These are phyloP conservation scores for Meloidogyne floridensis DNA, from an alignment of 1,140 invertebrate species.

Conservation along the genomic window DNA sequence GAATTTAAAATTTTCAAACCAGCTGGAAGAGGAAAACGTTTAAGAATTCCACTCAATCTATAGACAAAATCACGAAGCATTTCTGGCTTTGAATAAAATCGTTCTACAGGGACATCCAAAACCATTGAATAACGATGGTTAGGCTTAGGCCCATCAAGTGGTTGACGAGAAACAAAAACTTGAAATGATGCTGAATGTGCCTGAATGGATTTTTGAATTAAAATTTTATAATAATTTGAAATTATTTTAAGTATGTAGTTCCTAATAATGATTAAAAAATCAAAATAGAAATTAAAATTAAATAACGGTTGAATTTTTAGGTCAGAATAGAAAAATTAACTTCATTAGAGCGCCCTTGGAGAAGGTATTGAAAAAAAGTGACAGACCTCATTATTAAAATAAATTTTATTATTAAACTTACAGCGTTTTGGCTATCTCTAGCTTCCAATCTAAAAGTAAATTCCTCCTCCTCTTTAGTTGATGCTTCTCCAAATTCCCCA, in stretches of 20 bases:
- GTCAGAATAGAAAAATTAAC: neutral
- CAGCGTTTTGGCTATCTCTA: conserved; percentile 24
- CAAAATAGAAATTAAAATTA: no score
- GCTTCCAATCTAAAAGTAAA: conserved; percentile 38
- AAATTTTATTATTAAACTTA: conserved; percentile 7
- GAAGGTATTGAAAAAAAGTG: no score
- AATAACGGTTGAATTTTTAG: no score
- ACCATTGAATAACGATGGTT: conserved; percentile 32
- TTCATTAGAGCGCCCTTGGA: no score
- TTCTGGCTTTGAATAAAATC: conserved; percentile 25
- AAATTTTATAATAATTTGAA: no score
- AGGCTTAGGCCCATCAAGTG: conserved; percentile 15
- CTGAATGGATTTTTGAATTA: conserved; percentile 19
- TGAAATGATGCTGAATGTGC: conserved; percentile 35
- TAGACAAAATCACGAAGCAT: conserved; percentile 39
- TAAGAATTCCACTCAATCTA: conserved; percentile 27
- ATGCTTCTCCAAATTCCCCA: neutral
- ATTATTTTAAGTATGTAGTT: no score
- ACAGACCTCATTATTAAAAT: neutral
- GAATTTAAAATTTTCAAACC: neutral
- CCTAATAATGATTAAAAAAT: no score
- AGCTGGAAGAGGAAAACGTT: neutral
- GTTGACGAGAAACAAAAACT: conserved; percentile 26
- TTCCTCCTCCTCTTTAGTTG: conserved; percentile 13
- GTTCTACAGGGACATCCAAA: conserved; percentile 27